A percentile compares a stretch with the other conserved stretches of the same genome.
Conservation (phyloP, 1,140 invertebrate genomes). For the Aphelinus atriplicis region DNA sequence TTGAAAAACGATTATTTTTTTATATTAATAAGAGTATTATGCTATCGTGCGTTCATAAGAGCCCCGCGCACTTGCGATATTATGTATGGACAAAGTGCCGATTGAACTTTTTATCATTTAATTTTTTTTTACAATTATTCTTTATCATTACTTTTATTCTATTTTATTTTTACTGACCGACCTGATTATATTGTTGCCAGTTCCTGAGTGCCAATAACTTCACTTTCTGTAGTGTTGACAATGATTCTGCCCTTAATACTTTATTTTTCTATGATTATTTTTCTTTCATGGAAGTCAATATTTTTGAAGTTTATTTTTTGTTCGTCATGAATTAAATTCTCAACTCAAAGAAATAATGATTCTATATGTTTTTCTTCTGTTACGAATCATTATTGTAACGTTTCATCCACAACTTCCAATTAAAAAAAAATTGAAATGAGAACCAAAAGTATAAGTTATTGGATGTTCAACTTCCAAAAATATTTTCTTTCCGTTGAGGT, state of each 20-base stretch:
- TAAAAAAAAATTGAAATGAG: no score
- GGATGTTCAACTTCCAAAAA: no score
- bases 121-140: conserved; percentile 27
- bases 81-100: conserved; percentile 35
- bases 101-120: conserved; percentile 31
- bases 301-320: not conserved
- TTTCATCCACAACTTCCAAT: no score
- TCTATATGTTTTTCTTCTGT: no score
- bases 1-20: conserved; percentile 38
- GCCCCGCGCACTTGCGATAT: conserved; percentile 21
- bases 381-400: no score
- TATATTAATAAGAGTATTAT: conserved; percentile 38
- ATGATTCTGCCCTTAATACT: conserved; percentile 6
- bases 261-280: conserved; percentile 32
- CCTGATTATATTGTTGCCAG: conserved; percentile 40
- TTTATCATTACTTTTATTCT: conserved; percentile 23
- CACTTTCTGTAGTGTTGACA: conserved; percentile 15
- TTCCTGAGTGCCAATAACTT: conserved; percentile 41
- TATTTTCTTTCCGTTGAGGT: no score
- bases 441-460: no score
- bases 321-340: no score
- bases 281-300: conserved; percentile 12
- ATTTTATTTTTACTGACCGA: conserved; percentile 32
- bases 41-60: conserved; percentile 21
- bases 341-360: no score